These are phyloP conservation scores for Helicoverpa zea DNA, from an alignment of 1,140 invertebrate species.

Conservation along the genomic window DNA sequence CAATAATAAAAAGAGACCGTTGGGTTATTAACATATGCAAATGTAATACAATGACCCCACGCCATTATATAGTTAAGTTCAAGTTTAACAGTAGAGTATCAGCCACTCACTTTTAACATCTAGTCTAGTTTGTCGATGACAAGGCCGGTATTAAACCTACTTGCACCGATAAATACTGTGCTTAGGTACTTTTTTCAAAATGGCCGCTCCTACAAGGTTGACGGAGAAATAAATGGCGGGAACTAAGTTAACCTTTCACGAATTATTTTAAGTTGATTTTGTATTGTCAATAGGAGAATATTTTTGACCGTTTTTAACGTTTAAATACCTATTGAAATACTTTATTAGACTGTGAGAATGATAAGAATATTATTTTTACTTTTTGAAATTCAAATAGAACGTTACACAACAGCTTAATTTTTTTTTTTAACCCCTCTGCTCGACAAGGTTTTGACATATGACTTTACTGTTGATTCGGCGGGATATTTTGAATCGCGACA, in stretches of 20 bases:
- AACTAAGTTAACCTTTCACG: constrained; percentile 1
- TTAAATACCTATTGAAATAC: too few relatives aligned
- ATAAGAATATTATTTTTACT: background rate
- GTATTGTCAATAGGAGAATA: too few relatives aligned
- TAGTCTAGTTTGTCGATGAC: constrained; percentile 34
- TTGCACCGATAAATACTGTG: background rate
- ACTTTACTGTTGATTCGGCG: too few relatives aligned
- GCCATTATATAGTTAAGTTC: constrained; percentile 56
- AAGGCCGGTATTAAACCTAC: constrained; percentile 29
- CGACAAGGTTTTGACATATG: too few relatives aligned
- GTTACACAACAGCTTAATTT: background rate
- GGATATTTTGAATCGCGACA: too few relatives aligned
- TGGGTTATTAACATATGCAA: constrained; percentile 63
- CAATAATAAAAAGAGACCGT: constrained; percentile 62
- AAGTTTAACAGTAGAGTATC: constrained; percentile 62
- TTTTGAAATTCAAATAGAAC: too few relatives aligned
- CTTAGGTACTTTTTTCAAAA: constrained; percentile 14
- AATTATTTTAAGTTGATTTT: background rate
- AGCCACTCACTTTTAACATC: constrained; percentile 54
- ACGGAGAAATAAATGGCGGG: constrained; percentile 1
- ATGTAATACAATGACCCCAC: constrained; percentile 54
- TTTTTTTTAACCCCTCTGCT: too few relatives aligned
- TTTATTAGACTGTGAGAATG: too few relatives aligned
- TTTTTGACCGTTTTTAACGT: too few relatives aligned
- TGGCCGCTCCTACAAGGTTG: background rate